Conservation (phyloP, 2,797 vertebrate species). For the Chromobotia macracanthus region DNA sequence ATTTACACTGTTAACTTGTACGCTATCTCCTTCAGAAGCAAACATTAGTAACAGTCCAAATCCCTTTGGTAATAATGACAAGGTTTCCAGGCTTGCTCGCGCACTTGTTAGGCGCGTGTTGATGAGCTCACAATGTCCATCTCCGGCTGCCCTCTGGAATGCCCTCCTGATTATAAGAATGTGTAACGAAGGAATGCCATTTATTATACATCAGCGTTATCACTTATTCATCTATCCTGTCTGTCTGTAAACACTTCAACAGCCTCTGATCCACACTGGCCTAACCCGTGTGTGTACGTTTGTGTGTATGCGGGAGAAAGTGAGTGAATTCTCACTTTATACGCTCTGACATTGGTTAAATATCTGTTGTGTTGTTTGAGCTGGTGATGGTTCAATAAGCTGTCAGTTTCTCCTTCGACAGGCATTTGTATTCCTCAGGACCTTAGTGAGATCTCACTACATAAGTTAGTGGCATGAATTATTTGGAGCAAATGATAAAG, state of each 20-base stretch:
- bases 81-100: neutral
- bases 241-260: conserved; percentile 75
- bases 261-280: conserved; percentile 65
- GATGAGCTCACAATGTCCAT: conserved; percentile 27
- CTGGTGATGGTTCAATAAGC: conserved; percentile 37
- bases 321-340: conserved; percentile 35
- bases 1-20: neutral
- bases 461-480: conserved; percentile 45
- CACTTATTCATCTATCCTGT: conserved; percentile 80
- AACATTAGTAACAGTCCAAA: neutral
- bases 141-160: conserved; percentile 56
- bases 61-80: neutral
- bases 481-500: conserved; percentile 55
- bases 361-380: conserved; percentile 26
- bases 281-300: conserved; percentile 41
- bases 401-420: conserved; percentile 35
- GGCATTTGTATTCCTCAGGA: conserved; percentile 19
- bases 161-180: conserved; percentile 76
- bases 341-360: conserved; percentile 32
- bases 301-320: conserved; percentile 44
- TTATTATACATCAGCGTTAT: conserved; percentile 80
- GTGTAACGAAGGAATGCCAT: conserved; percentile 77
- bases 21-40: neutral
- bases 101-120: conserved; percentile 38
- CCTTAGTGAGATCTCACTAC: conserved; percentile 18